Evolutionary conservation across 2,797 vertebrate genomes (phyloP), one percentile per base, ranked within the genome.

Genomic region (Oryzias dopingdopingensis): DNA sequence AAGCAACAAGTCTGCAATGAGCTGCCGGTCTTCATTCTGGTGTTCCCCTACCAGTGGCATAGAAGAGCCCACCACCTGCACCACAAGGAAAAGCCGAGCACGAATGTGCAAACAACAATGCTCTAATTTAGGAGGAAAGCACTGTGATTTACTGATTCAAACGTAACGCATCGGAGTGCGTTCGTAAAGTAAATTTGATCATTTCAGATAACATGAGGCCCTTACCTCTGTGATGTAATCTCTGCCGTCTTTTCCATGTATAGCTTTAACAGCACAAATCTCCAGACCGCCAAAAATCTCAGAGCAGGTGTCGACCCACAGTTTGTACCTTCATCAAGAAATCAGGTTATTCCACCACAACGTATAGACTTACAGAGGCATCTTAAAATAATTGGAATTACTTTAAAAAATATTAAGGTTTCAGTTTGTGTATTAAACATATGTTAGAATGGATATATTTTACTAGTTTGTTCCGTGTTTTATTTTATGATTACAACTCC

Each of bases 221-320:
- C 88, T 76, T 90, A 98, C 96, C 95, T 99, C 97, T 86, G 96
- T 97, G 87, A 99, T 95, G 81, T 95, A 97, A 89, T 98, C 97
- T 88, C 90, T 96, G 47, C 95, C 96, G 70, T 99, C 97, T 87
- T 99, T 99, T 40, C 96, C 96, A 52, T 98, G 95, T 23, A 99
- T 96, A 59, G 97, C 96, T 93, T 99, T 99, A 59, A 99, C 94
- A 41, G 96, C 96, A 73, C 97, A 98, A 80, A 99, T 95, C 45
- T 97, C 95, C 80, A 99, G 89, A 47, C 96, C 97, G 6, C 96
- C 96, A 51, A 96, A 99, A 63, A 99, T 93, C 89, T 97, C 95
- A 17, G 94, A 95, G 76, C 96, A 97, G 67, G 92, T 94, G 79
- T 99, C 95, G 17, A 97, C 96, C 97, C 97, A 99, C 44, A 96